Conservation (phyloP, 1,140 invertebrate species). For the Myzus persicae region DNA sequence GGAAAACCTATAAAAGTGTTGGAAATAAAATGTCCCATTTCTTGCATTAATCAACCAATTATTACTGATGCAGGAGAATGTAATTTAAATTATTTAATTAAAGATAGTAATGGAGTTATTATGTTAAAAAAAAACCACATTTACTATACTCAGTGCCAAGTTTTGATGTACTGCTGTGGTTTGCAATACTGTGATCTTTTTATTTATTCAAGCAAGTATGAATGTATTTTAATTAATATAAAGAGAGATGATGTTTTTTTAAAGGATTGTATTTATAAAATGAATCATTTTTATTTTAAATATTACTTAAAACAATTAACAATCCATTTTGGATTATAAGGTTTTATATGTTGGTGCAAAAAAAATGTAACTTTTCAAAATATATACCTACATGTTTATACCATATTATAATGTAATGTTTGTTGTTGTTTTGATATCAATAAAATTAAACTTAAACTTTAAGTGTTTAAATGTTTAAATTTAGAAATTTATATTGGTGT, state of each 20-base stretch:
- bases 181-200: neutral
- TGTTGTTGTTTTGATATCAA: no score
- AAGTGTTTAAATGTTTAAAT: no score
- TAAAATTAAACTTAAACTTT: no score
- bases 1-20: neutral
- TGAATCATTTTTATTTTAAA: neutral
- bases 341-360: no score
- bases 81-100: constrained; percentile 18
- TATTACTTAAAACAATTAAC: neutral
- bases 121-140: neutral
- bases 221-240: neutral
- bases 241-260: neutral
- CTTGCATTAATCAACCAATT: neutral
- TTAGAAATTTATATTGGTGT: no score
- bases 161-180: neutral
- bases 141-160: neutral
- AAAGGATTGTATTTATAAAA: neutral
- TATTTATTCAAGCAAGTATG: neutral
- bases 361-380: no score
- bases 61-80: neutral
- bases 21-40: constrained; percentile 9
- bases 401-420: no score
- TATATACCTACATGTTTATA: no score
- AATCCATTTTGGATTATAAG: neutral
- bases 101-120: constrained; percentile 3